Evolutionary conservation across 1,140 invertebrate species (phyloP).

Genomic region (Drosophila bipectinata): DNA sequence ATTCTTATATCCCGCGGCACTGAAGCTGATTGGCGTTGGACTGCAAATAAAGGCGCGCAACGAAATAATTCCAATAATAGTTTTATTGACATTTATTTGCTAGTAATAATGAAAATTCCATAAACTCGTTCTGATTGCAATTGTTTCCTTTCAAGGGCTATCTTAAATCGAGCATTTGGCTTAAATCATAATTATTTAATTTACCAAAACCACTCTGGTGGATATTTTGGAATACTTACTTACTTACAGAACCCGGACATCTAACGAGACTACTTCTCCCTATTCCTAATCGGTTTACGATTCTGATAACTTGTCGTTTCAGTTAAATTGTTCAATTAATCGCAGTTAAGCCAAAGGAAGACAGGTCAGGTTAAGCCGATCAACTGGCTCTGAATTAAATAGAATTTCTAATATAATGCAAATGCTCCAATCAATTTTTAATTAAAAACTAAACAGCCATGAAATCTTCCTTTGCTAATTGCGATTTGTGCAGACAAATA

Average conservation of each 20-base stretch:
- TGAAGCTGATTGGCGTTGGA: background rate
- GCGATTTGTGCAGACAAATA: conserved; percentile 9
- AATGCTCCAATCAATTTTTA: conserved; percentile 71
- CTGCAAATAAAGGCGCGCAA: background rate
- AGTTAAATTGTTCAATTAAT: conserved; percentile 33
- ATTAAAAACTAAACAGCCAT: conserved; percentile 66
- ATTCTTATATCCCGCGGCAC: conserved; percentile 10
- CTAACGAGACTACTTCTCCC: background rate
- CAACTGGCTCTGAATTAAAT: conserved; percentile 51
- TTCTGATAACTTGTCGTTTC: conserved; percentile 1
- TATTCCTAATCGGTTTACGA: background rate
- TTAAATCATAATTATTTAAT: no score
- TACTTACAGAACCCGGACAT: background rate
- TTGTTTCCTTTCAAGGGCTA: background rate
- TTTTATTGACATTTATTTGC: conserved; percentile 11
- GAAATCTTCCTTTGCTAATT: conserved; percentile 59
- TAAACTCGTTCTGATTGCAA: background rate
- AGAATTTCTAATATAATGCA: conserved; percentile 62
- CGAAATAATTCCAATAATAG: conserved; percentile 9
- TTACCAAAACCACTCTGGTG: background rate
- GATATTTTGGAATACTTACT: background rate
- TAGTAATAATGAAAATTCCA: background rate
- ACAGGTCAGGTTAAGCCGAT: conserved; percentile 46
- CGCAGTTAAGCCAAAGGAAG: conserved; percentile 45
- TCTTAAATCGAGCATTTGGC: background rate